Evolutionary conservation across 2,888 invertebrate species (phyloP).

Genomic region (Nemoura dubitans): DNA sequence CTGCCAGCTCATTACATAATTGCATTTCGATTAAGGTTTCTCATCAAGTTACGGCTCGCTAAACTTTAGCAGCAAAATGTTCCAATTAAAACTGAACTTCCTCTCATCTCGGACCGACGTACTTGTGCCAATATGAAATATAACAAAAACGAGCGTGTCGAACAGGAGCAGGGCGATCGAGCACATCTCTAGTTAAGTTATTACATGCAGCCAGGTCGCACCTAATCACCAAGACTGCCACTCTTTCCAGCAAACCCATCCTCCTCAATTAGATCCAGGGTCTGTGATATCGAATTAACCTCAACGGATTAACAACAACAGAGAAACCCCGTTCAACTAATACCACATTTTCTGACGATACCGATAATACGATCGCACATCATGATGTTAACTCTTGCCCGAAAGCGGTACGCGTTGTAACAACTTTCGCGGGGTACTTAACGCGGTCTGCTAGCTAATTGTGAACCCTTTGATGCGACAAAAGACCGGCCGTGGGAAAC

Average conservation of each 20-base stretch:
- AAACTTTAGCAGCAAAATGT: conserved; percentile 19
- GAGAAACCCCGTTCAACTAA: not conserved
- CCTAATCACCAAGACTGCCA: not conserved
- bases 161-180: not conserved
- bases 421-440: not conserved
- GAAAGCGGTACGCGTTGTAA: not conserved
- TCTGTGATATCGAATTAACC: not conserved
- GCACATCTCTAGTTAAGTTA: not conserved
- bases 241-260: not conserved
- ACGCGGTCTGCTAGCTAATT: not conserved
- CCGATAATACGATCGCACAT: not conserved
- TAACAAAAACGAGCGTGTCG: not conserved
- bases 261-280: not conserved
- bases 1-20: conserved; percentile 14
- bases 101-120: not conserved
- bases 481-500: not conserved
- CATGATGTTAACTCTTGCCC: not conserved
- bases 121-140: not conserved
- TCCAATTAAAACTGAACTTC: conserved; percentile 22
- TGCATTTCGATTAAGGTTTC: conserved; percentile 31
- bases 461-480: not conserved
- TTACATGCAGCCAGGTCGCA: not conserved
- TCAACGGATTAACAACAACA: not conserved
- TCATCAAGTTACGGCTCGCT: conserved; percentile 25
- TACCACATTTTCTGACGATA: not conserved